phyloP scores from a whole-genome alignment of 2,888 invertebrate genomes.

The Tanytarsus gracilentus region DNA sequence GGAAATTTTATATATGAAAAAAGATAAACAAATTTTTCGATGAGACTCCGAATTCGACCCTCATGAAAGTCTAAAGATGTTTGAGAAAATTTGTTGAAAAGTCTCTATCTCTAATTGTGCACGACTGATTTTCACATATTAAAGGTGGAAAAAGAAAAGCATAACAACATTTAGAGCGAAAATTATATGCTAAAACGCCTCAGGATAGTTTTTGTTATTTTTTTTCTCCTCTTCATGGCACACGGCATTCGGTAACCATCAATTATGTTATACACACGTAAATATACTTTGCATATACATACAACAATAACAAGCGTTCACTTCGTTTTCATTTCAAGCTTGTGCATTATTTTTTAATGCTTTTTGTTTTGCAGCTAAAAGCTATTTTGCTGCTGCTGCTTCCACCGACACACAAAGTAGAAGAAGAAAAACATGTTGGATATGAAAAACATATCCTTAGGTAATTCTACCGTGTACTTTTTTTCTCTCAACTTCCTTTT shows the following conservation, averaged over 20 bases:
- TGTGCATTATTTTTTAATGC: slow-evolving; percentile 23
- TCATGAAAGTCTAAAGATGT: not conserved
- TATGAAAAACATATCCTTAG: slow-evolving; percentile 18
- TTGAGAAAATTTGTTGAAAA: not conserved
- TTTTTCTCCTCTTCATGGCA: no score
- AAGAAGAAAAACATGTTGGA: slow-evolving; percentile 17
- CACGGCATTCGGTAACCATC: no score
- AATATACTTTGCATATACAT: no score
- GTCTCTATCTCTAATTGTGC: no score
- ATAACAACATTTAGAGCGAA: slow-evolving; percentile 11
- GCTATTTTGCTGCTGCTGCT: not conserved
- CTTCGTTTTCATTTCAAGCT: slow-evolving; percentile 6
- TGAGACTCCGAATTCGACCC: not conserved
- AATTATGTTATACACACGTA: no score
- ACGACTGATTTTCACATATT: no score
- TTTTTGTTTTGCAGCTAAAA: not conserved
- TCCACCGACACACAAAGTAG: not conserved
- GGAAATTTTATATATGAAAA: slow-evolving; percentile 2
- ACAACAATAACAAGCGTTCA: no score
- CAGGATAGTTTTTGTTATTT: slow-evolving; percentile 6
- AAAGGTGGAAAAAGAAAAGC: not conserved
- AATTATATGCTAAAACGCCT: slow-evolving; percentile 22
- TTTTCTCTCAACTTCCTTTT: not conserved
- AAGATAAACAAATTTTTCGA: not conserved
- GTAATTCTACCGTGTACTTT: not conserved